These are phyloP conservation scores for Terrapene triunguis DNA, from an alignment of 2,113 vertebrate genomes.

Conservation along the genomic window DNA sequence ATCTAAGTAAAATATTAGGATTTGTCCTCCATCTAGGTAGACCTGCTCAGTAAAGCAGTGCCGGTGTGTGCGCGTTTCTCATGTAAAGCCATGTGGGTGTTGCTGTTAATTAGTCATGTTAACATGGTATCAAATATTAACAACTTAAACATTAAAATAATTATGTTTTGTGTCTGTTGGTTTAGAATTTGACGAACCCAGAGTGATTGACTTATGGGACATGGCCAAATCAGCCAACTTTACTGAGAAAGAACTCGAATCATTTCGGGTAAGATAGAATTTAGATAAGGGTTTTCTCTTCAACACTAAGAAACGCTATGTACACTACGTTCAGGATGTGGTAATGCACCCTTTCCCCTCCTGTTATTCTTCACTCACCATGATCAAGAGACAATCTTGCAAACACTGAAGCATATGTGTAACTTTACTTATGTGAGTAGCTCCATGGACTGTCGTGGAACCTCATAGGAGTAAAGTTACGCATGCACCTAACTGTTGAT, in stretches of 20 bases:
- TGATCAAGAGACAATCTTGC: not conserved
- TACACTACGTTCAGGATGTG: rapidly evolving
- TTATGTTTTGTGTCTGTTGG: not conserved
- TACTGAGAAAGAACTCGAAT: conserved; percentile 90
- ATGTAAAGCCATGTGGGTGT: not conserved
- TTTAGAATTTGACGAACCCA: conserved; percentile 93
- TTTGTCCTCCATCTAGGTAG: not conserved
- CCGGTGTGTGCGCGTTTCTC: not conserved
- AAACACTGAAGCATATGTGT: rapidly evolving
- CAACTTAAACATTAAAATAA: not conserved
- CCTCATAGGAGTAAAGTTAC: not conserved
- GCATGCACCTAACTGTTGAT: not conserved
- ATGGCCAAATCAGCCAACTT: conserved; percentile 92
- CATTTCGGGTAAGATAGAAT: conserved; percentile 88
- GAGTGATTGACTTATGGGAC: conserved; percentile 97
- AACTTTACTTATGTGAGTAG: not conserved
- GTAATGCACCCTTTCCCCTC: not conserved
- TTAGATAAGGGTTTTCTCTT: not conserved
- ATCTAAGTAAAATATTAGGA: not conserved
- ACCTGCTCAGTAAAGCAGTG: not conserved
- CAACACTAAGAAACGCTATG: not conserved
- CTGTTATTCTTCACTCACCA: not conserved
- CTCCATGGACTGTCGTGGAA: not conserved
- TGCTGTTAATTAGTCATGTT: not conserved
- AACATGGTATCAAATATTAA: not conserved